Evolutionary conservation across 1,140 invertebrate species (phyloP).

Genomic region (Danaus melanippus): DNA sequence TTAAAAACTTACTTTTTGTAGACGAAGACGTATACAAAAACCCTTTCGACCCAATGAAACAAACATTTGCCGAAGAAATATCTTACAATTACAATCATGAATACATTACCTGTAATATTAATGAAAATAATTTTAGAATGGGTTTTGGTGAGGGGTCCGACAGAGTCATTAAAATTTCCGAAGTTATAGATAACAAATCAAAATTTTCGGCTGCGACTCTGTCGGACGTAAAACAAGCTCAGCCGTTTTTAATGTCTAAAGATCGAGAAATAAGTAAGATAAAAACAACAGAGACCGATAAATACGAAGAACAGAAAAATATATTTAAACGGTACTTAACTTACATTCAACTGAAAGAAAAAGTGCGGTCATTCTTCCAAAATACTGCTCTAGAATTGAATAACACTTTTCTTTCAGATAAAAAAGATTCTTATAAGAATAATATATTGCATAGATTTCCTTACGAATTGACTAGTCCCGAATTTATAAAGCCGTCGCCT

Average conservation of each 20-base stretch:
- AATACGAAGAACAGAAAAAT: slow-evolving; percentile 33
- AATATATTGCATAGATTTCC: slow-evolving; percentile 23
- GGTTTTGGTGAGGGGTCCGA: slow-evolving; percentile 73
- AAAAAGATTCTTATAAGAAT: slow-evolving; percentile 13
- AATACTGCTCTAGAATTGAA: slow-evolving; percentile 42
- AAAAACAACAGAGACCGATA: slow-evolving; percentile 19
- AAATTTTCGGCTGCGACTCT: slow-evolving; percentile 71
- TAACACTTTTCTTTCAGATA: slow-evolving; percentile 26
- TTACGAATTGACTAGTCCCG: slow-evolving; percentile 37
- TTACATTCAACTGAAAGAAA: slow-evolving; percentile 44
- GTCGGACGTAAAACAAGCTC: slow-evolving; percentile 70
- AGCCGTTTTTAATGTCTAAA: slow-evolving; percentile 61
- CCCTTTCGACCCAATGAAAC: slow-evolving; percentile 30
- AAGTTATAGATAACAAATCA: slow-evolving; percentile 47
- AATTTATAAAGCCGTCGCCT: slow-evolving; percentile 45
- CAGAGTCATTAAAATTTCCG: slow-evolving; percentile 68
- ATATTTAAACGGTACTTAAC: slow-evolving; percentile 33
- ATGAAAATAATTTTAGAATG: slow-evolving; percentile 63
- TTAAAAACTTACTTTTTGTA: slow-evolving; percentile 29
- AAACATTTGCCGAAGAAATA: slow-evolving; percentile 52
- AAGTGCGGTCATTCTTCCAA: slow-evolving; percentile 50
- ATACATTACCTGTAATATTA: slow-evolving; percentile 23
- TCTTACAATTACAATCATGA: slow-evolving; percentile 22
- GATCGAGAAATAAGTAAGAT: slow-evolving; percentile 25
- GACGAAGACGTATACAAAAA: slow-evolving; percentile 22